These are phyloP conservation scores for Pseudomugil gertrudae DNA, from an alignment of 2,797 vertebrate genomes.

Conservation along the genomic window DNA sequence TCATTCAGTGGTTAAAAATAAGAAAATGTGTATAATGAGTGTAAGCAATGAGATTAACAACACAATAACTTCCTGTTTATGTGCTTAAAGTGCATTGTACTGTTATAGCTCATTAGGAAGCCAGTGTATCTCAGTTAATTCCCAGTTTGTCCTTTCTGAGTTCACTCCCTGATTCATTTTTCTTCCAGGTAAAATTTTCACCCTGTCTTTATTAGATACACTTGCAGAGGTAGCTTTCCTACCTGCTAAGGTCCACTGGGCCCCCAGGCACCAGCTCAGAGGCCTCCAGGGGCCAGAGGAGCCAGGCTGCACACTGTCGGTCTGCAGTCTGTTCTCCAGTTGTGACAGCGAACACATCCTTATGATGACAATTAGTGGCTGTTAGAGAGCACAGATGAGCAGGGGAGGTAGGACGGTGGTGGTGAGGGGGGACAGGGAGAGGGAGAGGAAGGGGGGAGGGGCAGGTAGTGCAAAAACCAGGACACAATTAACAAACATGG, in stretches of 20 bases:
- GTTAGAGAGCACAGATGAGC: slow-evolving; percentile 90
- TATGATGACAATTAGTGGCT: slow-evolving; percentile 94
- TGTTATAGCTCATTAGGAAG: slow-evolving; percentile 28
- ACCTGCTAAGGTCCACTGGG: slow-evolving; percentile 70
- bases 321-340: slow-evolving; percentile 92
- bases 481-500: slow-evolving; percentile 91
- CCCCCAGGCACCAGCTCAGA: slow-evolving; percentile 60
- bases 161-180: slow-evolving; percentile 20
- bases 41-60: too few relatives aligned
- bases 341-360: slow-evolving; percentile 86
- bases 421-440: slow-evolving; percentile 56
- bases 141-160: slow-evolving; percentile 48
- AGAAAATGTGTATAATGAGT: neutral
- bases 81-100: neutral
- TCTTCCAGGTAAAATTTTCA: slow-evolving; percentile 62
- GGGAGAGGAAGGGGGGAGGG: slow-evolving; percentile 50
- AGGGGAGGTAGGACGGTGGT: slow-evolving; percentile 52
- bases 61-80: slow-evolving; percentile 2
- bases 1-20: neutral
- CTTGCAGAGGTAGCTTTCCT: slow-evolving; percentile 84
- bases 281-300: slow-evolving; percentile 74
- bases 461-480: slow-evolving; percentile 86
- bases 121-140: slow-evolving; percentile 28
- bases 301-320: slow-evolving; percentile 82
- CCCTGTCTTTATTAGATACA: slow-evolving; percentile 84